phyloP scores from a whole-genome alignment of 1,140 invertebrate species.

The Holotrichia oblita region DNA sequence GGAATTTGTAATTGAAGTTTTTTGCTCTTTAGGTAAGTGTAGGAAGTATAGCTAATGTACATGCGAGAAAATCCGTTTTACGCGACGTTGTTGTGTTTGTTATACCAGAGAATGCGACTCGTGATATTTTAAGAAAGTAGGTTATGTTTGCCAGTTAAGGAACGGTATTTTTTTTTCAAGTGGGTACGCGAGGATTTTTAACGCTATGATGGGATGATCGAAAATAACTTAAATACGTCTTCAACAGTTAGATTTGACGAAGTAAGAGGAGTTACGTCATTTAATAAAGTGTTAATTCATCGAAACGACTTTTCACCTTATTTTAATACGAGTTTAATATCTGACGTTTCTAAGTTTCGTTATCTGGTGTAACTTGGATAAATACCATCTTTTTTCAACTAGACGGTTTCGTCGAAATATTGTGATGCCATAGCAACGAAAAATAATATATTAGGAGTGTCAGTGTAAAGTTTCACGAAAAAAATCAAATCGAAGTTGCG shows the following conservation, averaged over 20 bases:
- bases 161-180: slow-evolving; percentile 27
- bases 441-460: too few relatives aligned
- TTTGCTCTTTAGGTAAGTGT: slow-evolving; percentile 9
- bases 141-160: slow-evolving; percentile 27
- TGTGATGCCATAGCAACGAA: too few relatives aligned
- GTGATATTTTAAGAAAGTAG: slow-evolving; percentile 31
- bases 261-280: neutral
- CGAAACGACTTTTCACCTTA: neutral
- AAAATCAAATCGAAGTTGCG: too few relatives aligned
- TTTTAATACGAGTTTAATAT: too few relatives aligned
- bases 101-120: neutral
- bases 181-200: neutral
- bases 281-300: neutral
- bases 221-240: slow-evolving; percentile 1
- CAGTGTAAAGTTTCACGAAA: too few relatives aligned
- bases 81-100: neutral
- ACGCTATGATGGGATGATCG: neutral
- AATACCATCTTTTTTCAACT: too few relatives aligned
- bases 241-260: slow-evolving; percentile 7
- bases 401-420: too few relatives aligned
- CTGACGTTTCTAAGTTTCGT: too few relatives aligned
- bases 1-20: slow-evolving; percentile 6
- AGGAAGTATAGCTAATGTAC: neutral
- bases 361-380: too few relatives aligned
- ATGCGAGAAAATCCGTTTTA: slow-evolving; percentile 16